A percentile compares a stretch with the other conserved stretches of the same genome.
Conservation (phyloP, 2,797 vertebrate species). For the Benthosema pterotum region DNA sequence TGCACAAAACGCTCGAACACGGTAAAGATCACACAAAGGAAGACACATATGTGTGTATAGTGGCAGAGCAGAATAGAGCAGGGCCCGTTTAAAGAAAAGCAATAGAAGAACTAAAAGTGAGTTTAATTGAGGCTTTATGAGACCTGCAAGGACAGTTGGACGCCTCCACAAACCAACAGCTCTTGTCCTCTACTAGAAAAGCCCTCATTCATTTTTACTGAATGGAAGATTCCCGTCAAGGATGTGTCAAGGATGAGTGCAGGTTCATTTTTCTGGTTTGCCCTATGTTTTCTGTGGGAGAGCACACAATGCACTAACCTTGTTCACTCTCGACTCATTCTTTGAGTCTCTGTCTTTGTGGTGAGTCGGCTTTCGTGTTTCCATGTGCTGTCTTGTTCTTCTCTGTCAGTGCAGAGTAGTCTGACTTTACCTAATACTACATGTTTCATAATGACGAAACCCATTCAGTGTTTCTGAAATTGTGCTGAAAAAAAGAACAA, state of each 20-base stretch:
- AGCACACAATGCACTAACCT: slow-evolving; percentile 26
- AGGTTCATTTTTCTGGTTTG: slow-evolving; percentile 19
- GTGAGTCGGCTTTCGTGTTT: background rate
- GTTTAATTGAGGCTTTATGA: slow-evolving; percentile 8
- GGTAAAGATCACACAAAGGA: too few species aligned
- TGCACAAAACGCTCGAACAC: too few species aligned
- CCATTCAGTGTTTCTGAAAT: too few species aligned
- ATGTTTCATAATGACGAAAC: too few species aligned
- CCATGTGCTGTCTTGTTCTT: too few species aligned
- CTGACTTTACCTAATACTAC: background rate
- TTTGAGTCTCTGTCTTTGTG: slow-evolving; percentile 30
- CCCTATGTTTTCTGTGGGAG: slow-evolving; percentile 46
- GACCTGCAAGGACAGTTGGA: too few species aligned
- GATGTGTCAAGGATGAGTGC: slow-evolving; percentile 42
- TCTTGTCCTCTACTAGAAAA: slow-evolving; percentile 1
- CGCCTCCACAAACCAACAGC: too few species aligned
- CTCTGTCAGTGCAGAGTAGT: slow-evolving; percentile 5
- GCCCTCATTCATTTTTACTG: slow-evolving; percentile 14
- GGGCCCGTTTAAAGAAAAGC: background rate
- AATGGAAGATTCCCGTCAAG: slow-evolving; percentile 14
- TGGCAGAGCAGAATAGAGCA: too few species aligned
- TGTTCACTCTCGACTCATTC: slow-evolving; percentile 12
- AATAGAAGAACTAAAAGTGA: background rate
- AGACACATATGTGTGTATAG: background rate
- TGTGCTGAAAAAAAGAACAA: too few species aligned